Evolutionary conservation across 92 coral and sea anemone species (phyloP).

Genomic region (Bergia puertoricense): DNA sequence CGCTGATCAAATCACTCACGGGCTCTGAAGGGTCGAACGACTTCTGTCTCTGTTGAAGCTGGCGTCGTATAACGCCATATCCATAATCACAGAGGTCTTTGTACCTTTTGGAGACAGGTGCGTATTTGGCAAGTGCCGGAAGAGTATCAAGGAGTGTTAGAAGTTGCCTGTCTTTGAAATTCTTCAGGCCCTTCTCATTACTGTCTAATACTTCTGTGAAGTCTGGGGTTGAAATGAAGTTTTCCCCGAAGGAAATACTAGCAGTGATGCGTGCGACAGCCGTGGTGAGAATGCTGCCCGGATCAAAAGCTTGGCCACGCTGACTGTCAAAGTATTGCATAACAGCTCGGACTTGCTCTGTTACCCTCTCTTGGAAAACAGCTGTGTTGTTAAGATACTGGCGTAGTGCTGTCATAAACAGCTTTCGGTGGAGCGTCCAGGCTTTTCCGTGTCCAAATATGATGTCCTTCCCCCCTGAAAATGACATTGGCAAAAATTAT

Average conservation of each 20-base stretch:
- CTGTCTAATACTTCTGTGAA: conserved; percentile 4
- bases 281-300: neutral
- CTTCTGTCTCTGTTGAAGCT: neutral
- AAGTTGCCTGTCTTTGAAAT: conserved; percentile 19
- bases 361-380: conserved; percentile 17
- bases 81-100: conserved; percentile 24
- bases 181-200: conserved; percentile 31
- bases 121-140: conserved; percentile 31
- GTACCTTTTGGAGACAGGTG: conserved; percentile 3
- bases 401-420: conserved; percentile 37
- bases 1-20: neutral
- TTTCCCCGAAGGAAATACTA: conserved; percentile 35
- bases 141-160: conserved; percentile 26
- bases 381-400: conserved; percentile 20
- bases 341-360: neutral
- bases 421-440: conserved; percentile 32
- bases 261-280: conserved; percentile 33
- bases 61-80: conserved; percentile 16
- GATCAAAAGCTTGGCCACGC: conserved; percentile 29
- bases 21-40: conserved; percentile 31
- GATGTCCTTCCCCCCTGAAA: conserved; percentile 35
- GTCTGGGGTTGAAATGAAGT: conserved; percentile 9
- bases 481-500: neutral
- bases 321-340: conserved; percentile 27
- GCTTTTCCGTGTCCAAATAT: conserved; percentile 29